Conservation (phyloP, 2,113 vertebrate species). For the Barbus barbus region DNA sequence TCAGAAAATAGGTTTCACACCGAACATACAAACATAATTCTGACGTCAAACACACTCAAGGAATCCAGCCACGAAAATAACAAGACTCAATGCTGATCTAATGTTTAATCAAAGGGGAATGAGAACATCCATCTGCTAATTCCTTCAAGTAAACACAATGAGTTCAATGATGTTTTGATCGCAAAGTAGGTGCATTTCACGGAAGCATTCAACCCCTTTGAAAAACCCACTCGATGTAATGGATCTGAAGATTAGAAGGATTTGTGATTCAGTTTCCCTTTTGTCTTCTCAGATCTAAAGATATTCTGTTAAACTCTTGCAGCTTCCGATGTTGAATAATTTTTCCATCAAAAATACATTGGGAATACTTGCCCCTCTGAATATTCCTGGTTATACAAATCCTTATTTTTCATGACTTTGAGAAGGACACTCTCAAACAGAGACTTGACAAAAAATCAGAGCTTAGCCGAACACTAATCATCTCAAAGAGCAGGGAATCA, state of each 20-base stretch:
- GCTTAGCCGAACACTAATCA: slow-evolving; percentile 45
- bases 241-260: slow-evolving; percentile 7
- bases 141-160: not conserved
- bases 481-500: slow-evolving; percentile 26
- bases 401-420: slow-evolving; percentile 31
- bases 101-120: slow-evolving; percentile 7
- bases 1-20: not conserved
- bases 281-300: slow-evolving; percentile 19
- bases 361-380: slow-evolving; percentile 16
- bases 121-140: not conserved
- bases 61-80: not conserved
- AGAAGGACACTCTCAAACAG: slow-evolving; percentile 8
- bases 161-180: slow-evolving; percentile 6
- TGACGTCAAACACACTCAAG: not conserved
- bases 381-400: slow-evolving; percentile 34
- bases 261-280: slow-evolving; percentile 6
- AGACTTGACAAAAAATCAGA: slow-evolving; percentile 22
- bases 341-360: slow-evolving; percentile 1
- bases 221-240: slow-evolving; percentile 27
- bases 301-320: not conserved
- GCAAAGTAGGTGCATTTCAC: not conserved
- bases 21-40: not conserved
- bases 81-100: not conserved
- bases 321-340: not conserved
- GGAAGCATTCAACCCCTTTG: not conserved